phyloP scores from a whole-genome alignment of 1,140 invertebrate genomes.

The Adoxophyes honmai region DNA sequence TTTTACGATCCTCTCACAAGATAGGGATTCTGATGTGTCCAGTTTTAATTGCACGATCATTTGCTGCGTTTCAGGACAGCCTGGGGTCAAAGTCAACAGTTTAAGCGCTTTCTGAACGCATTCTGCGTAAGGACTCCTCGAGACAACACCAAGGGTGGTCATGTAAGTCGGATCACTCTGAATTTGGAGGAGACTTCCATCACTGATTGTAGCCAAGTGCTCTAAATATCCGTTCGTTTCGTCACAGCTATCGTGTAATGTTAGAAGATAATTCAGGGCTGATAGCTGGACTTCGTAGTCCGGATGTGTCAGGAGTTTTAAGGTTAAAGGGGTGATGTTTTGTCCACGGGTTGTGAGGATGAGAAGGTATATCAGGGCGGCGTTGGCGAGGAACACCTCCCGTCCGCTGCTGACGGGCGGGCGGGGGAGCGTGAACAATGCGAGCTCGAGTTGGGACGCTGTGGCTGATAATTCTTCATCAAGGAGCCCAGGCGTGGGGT shows the following conservation, averaged over 20 bases:
- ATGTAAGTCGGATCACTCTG: slow-evolving; percentile 27
- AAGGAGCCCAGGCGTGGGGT: slow-evolving; percentile 30
- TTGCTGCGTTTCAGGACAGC: slow-evolving; percentile 40
- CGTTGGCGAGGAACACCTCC: slow-evolving; percentile 44
- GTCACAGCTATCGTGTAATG: slow-evolving; percentile 34
- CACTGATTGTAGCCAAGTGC: slow-evolving; percentile 29
- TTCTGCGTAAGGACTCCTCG: slow-evolving; percentile 45
- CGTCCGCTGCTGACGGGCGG: slow-evolving; percentile 30
- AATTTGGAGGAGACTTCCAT: slow-evolving; percentile 21
- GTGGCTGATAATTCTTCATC: slow-evolving; percentile 18
- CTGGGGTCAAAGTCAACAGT: slow-evolving; percentile 36
- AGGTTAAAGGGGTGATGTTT: slow-evolving; percentile 19
- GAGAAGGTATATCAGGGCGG: slow-evolving; percentile 35
- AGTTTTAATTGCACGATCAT: slow-evolving; percentile 34
- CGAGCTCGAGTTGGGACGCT: not conserved
- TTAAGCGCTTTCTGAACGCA: slow-evolving; percentile 52
- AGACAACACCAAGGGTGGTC: slow-evolving; percentile 32
- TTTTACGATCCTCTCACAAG: slow-evolving; percentile 25
- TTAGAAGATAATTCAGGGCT: slow-evolving; percentile 45
- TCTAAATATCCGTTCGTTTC: slow-evolving; percentile 37
- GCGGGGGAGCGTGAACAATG: slow-evolving; percentile 19
- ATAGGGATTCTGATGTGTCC: slow-evolving; percentile 8
- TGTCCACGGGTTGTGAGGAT: slow-evolving; percentile 21
- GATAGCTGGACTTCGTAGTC: slow-evolving; percentile 50
- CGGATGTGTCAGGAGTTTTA: slow-evolving; percentile 28